Base-by-base conservation (phyloP, 2,113 vertebrate species). In the Dicerorhinus sumatrensis region DNA sequence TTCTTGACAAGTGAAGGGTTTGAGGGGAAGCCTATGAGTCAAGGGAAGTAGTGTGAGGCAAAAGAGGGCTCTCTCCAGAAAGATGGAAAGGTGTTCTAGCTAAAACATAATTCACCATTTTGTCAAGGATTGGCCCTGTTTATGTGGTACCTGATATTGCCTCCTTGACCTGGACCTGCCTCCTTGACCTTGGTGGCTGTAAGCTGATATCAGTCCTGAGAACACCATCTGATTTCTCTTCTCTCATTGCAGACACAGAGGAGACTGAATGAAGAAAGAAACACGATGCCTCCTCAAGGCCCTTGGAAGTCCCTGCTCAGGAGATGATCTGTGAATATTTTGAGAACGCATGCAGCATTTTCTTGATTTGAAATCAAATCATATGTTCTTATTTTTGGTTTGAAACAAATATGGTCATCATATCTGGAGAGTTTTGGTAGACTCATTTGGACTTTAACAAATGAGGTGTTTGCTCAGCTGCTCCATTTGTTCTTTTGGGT, bases 341-440 rank as follows among this genome's bases (percentile, higher is more conserved):
- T 65, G 75, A 86, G 29, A 79, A 46, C 21, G 29, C 10, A 17
- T 3, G 20, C 8, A 80, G 33, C 5, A 39, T 75, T 79, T 96
- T 77, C 10, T 86, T 77, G 5, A 82, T 23, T 9, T 90, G 31
- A 97, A 92, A 87, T 92, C 11, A 95, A 69, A 69, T 81, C 46
- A n/a, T 2, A 11, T 17, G 6, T n/a, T 67, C 13, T 70, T 76
- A 54, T 12, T 94, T 86, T 93, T 88, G 39, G 13, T 69, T 75
- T 51, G 27, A 82, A 96, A 75, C 31, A 36, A 86, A 79, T 76
- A 58, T 11, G 5, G n/a, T n/a, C 76, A 72, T 51, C 27, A n/a
- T 39, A 58, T 7, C 36, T 58, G 20, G 11, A 92, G 14, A 69
- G 7, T 85, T 85, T 87, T 39, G 10, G 23, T 42, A 69, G 80